Evolutionary conservation across 2,888 invertebrate genomes (phyloP).

Genomic region (Chelonus formosanus): DNA sequence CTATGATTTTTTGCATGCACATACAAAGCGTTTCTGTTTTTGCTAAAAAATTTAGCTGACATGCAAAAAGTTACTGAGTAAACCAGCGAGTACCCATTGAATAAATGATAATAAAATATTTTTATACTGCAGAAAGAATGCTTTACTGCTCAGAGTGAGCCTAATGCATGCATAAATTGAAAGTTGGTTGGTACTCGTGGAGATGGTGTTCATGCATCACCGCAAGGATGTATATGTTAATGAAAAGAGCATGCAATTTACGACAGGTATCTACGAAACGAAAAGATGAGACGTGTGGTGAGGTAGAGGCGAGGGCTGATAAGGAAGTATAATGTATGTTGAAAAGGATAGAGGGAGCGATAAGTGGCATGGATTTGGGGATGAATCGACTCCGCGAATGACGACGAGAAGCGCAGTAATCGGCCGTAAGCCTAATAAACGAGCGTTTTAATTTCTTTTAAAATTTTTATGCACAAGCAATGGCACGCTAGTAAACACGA

Average conservation of each 20-base stretch:
- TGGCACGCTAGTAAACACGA: slow-evolving; percentile 11
- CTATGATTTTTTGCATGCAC: slow-evolving; percentile 40
- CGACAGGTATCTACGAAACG: slow-evolving; percentile 49
- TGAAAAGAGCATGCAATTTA: slow-evolving; percentile 44
- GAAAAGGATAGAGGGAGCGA: slow-evolving; percentile 21
- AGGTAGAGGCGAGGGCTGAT: slow-evolving; percentile 33
- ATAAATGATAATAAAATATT: slow-evolving; percentile 11
- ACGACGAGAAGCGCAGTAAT: slow-evolving; percentile 47
- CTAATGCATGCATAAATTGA: slow-evolving; percentile 34
- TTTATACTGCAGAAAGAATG: slow-evolving; percentile 32
- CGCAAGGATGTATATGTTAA: slow-evolving; percentile 23
- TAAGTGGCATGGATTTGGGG: slow-evolving; percentile 40
- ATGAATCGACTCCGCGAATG: slow-evolving; percentile 55
- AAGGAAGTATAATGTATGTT: slow-evolving; percentile 25
- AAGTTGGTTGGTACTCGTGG: slow-evolving; percentile 29
- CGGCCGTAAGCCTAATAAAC: slow-evolving; percentile 29
- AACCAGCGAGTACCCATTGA: slow-evolving; percentile 36
- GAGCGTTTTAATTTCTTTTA: slow-evolving; percentile 16
- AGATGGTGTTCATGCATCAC: slow-evolving; percentile 37
- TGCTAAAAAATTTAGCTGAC: slow-evolving; percentile 34
- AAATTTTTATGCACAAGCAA: not conserved
- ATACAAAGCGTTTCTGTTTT: slow-evolving; percentile 42
- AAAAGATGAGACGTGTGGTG: slow-evolving; percentile 54
- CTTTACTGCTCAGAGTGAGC: slow-evolving; percentile 31
- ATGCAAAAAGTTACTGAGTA: slow-evolving; percentile 28